A percentile compares a stretch with the other conserved stretches of the same genome.
These are phyloP conservation scores for Harpalus rubripes DNA, from an alignment of 2,888 invertebrate species.

Conservation along the genomic window DNA sequence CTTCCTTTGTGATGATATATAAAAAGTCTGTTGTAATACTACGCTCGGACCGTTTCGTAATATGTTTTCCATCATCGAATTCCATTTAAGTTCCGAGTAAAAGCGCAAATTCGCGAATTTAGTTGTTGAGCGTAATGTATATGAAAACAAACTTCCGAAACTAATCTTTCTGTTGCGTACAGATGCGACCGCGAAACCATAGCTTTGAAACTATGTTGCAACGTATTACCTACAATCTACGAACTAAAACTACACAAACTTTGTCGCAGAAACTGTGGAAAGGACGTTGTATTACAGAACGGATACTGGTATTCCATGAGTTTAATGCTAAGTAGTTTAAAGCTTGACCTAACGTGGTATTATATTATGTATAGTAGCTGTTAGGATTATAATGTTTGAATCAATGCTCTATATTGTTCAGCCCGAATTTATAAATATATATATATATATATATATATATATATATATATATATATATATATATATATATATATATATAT, in stretches of 20 bases:
- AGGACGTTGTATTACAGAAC: constrained; percentile 20
- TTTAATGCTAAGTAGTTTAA: not conserved
- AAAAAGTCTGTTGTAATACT: not conserved
- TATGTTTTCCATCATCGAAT: not conserved
- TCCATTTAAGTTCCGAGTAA: not conserved
- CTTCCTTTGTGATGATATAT: no score
- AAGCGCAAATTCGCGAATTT: not conserved
- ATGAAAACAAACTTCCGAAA: constrained; percentile 34
- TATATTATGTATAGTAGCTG: not conserved
- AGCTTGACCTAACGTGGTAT: not conserved
- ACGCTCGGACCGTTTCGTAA: not conserved
- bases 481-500: no score
- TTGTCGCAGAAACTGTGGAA: not conserved
- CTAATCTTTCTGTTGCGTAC: constrained; percentile 39
- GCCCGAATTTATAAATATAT: no score
- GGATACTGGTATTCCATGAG: not conserved
- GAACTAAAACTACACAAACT: constrained; percentile 22
- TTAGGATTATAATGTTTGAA: no score
- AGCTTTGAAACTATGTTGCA: constrained; percentile 26
- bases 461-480: no score
- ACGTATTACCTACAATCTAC: constrained; percentile 22
- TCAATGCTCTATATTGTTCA: no score
- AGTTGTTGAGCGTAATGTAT: constrained; percentile 23
- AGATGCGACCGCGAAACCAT: constrained; percentile 20
- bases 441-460: no score